Evolutionary conservation across 2,113 vertebrate species (phyloP).

Genomic region (Albula glossodonta): DNA sequence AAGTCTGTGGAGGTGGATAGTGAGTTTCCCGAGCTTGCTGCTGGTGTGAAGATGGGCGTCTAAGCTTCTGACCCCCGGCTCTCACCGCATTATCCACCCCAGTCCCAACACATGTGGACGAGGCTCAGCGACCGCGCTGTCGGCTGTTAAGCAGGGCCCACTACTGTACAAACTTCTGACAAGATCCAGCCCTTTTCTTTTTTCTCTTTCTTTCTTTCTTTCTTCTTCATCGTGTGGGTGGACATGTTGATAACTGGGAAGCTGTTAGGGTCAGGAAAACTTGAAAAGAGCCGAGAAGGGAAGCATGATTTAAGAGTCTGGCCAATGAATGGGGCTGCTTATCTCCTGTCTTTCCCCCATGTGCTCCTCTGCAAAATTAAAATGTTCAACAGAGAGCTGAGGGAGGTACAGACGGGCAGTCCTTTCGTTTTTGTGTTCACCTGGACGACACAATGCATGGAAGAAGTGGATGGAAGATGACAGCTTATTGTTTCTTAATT

Average conservation of each 20-base stretch:
- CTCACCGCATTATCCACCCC: neutral
- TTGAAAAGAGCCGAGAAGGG: conserved; percentile 29
- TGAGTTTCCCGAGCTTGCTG: neutral
- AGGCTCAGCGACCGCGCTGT: neutral
- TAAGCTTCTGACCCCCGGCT: neutral
- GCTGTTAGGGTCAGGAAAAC: conserved; percentile 33
- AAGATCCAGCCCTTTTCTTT: conserved; percentile 21
- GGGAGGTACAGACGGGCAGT: neutral
- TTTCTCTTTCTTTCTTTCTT: too few relatives aligned
- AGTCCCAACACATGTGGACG: neutral
- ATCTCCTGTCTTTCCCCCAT: conserved; percentile 6
- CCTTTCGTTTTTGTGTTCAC: too few relatives aligned
- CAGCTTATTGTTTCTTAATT: too few relatives aligned
- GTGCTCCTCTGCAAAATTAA: conserved; percentile 31
- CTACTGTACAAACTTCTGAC: conserved; percentile 27
- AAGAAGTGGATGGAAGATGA: too few relatives aligned
- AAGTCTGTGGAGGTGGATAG: neutral
- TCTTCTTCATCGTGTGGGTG: conserved; percentile 17
- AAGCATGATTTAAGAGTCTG: conserved; percentile 37
- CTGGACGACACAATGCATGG: too few relatives aligned
- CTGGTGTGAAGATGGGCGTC: neutral
- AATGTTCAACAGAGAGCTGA: conserved; percentile 25
- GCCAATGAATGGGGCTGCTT: conserved; percentile 14
- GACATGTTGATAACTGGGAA: conserved; percentile 33
- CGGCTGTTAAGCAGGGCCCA: conserved; percentile 19